Percentiles rank a stretch among this genome's conserved stretches.
phyloP scores from a whole-genome alignment of 2,113 vertebrate species.

The Scortum barcoo region DNA sequence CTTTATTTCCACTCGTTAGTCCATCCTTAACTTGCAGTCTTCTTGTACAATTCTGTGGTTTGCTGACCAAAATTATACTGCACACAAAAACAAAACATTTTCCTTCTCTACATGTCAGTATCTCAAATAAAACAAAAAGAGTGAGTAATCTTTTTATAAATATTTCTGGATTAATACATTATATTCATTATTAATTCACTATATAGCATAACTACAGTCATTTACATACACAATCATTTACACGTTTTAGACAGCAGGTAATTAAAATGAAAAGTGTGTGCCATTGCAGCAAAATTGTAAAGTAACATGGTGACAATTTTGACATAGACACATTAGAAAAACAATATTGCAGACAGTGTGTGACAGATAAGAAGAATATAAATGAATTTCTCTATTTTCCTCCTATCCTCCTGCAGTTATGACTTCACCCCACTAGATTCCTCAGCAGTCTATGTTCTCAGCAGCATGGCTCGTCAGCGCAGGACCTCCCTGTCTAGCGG shows the following conservation, averaged over 20 bases:
- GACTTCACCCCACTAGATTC: conserved; percentile 99
- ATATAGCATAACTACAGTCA: neutral
- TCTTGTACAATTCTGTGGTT: neutral
- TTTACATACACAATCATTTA: no score
- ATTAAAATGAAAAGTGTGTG: neutral
- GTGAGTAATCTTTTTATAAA: no score
- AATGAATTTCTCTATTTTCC: conserved; percentile 5
- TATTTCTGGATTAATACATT: neutral
- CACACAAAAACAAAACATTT: no score
- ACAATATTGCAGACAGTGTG: neutral
- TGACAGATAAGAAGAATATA: neutral
- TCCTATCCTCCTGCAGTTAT: conserved; percentile 84
- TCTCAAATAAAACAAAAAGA: neutral
- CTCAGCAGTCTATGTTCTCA: conserved; percentile 98
- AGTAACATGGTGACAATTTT: neutral
- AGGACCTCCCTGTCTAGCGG: conserved; percentile 93
- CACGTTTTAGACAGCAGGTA: neutral
- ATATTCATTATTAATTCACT: neutral
- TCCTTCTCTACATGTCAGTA: neutral
- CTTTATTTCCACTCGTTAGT: neutral
- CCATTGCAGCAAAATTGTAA: neutral
- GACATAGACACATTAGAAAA: neutral
- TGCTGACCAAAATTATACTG: neutral
- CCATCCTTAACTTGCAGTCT: neutral
- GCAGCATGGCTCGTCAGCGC: conserved; percentile 98